Evolutionary conservation across 1,140 invertebrate genomes (phyloP), one percentile per base, ranked within the genome.

Genomic region (Anastrepha obliqua): DNA sequence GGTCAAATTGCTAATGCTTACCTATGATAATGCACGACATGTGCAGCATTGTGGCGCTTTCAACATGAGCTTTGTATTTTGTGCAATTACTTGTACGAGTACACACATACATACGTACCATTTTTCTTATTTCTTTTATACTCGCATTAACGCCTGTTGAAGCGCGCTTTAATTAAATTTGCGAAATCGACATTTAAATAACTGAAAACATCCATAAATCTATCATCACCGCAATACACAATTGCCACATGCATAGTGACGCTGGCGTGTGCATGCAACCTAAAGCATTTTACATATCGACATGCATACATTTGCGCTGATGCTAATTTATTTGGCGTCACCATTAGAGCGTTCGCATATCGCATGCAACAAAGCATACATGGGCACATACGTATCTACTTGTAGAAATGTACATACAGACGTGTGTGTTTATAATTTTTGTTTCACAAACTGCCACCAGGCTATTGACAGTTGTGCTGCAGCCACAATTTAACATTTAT

Each of bases 241-340:
- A 20, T 29, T 29, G 60, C 60, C 29, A 3, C 64, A 67, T 67
- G 8, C 11, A 29, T 11, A 20, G 20, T 3, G 29, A 29, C 29
- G 20, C 64, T 67, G 29, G 20, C 64, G 11, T 13, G 55, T 67
- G 9, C 64, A 39, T 67, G 6, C 64, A 67, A 39, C 20, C 29
- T 29, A 67, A 11, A 29, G 6, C 9, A 1, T 8, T 62, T 17
- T 62, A 62, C 4, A 1, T 62, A n/a, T 62, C 39, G 29, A 13
- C 3, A 3, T 70, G 9, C 20, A 67, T 11, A 39, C 29, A 62
- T 74, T 47, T 13, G 6, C 39, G 13, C 17, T 47, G 42, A 74
- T 74, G 42, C 67, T 74, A 74, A 74, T 74, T 47, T 74, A 74
- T 74, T 70, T 70, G 65, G 65, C 65, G 65, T 70, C 65, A 44